Base-by-base conservation (phyloP, 2,888 invertebrate genomes). In the Tuta absoluta region DNA sequence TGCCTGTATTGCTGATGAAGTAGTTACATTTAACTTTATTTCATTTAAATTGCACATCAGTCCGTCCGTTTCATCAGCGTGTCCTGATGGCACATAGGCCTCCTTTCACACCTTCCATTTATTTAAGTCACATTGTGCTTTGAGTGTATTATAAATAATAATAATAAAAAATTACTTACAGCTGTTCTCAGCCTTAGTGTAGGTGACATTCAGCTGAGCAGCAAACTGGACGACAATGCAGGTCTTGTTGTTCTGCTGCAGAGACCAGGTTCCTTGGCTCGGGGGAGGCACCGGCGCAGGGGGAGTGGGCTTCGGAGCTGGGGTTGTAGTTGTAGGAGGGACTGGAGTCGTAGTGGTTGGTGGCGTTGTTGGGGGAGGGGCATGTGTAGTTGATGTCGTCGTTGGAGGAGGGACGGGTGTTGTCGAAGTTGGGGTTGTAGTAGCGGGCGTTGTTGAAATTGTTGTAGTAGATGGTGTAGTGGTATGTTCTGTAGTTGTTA, bases 161-260 rank as follows among this genome's bases (percentile, higher is more conserved):
- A 14, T 1, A 41, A 14, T 41, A 5, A 14, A 3, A n/a, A 8
- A n/a, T n/a, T 59, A 64, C 66, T 66, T 19, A 66, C 66, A 37
- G 21, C 64, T 63, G 17, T 57, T 28, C 8, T 75, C 79, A 14
- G 63, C 75, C 66, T 80, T 85, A 24, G 79, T 73, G 75, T 93
- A 93, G 0, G 89, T 88, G 62, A 96, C 85, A 72, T 94, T 94
- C 64, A 96, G 82, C 76, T 94, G 93, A 5, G 94, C 92, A 0
- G 95, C 94, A 89, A 95, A 94, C 81, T 94, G 89, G 8, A 94
- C 81, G 60, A 95, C 76, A 28, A 96, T 92, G 75, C 96, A 96
- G 7, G 93, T 93, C 0, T 87, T 77, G 73, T 94, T 93, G 37
- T 68, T 75, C 12, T 90, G 84, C 0, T 71, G 70, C 65, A 67